A percentile compares a stretch with the other conserved stretches of the same genome.
These are phyloP conservation scores for Epicampocera succincta DNA, from an alignment of 2,888 invertebrate species.

Conservation along the genomic window DNA sequence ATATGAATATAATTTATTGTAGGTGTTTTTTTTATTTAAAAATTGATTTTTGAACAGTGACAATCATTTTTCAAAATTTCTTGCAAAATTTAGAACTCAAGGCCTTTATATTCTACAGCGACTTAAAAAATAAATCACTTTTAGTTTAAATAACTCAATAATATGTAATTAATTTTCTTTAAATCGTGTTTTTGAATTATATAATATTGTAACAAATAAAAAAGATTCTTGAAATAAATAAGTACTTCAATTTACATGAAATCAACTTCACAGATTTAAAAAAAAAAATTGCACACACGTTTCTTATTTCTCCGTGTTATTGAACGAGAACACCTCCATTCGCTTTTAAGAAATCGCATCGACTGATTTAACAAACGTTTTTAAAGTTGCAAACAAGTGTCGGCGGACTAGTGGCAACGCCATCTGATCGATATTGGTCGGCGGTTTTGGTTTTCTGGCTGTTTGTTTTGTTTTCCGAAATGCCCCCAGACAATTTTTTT, in stretches of 20 bases:
- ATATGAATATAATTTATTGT: no score
- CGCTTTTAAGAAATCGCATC: slow-evolving; percentile 82
- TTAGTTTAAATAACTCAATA: no score
- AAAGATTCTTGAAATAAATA: neutral
- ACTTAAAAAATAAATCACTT: no score
- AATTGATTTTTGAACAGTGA: no score
- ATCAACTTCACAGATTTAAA: slow-evolving; percentile 40
- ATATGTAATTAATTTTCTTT: no score
- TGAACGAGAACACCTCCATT: slow-evolving; percentile 79
- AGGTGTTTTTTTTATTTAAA: no score
- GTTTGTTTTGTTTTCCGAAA: slow-evolving; percentile 42
- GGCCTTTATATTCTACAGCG: no score
- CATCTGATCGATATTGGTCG: slow-evolving; percentile 39
- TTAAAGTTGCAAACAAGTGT: slow-evolving; percentile 78
- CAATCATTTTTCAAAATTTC: no score
- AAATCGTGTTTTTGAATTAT: no score
- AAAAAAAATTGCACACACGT: slow-evolving; percentile 68
- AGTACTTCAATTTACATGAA: slow-evolving; percentile 38
- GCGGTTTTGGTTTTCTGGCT: slow-evolving; percentile 15
- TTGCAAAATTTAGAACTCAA: no score
- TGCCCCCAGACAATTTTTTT: slow-evolving; percentile 49
- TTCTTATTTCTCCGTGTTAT: slow-evolving; percentile 69
- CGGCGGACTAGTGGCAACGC: slow-evolving; percentile 71
- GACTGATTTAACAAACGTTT: slow-evolving; percentile 80
- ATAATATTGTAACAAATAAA: no score